Base-by-base conservation (phyloP, 2,797 vertebrate species). In the Darevskia nairensis region DNA sequence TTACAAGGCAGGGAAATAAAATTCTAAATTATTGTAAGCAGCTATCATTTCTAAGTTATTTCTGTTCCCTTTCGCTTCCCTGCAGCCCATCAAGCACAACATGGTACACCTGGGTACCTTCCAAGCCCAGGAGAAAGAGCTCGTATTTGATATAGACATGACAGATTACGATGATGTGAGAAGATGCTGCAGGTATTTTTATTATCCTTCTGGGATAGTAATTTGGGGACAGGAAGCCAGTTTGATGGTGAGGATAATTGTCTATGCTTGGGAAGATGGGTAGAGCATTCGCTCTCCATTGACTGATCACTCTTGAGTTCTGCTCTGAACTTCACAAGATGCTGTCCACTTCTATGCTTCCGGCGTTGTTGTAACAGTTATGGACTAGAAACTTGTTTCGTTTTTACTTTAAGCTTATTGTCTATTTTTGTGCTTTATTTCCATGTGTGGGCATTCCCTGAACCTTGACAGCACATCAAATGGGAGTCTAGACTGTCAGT, bases 101-200 rank as follows among this genome's bases (percentile, higher is more conserved):
- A 97, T 98, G 0, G 98, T 99, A 90, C 99, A 98, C 92, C 97
- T 98, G 11, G 98, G 98, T n/a, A 97, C 97, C 83, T 99, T 99
- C 96, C 98, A 99, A 94, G 98, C 99, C 0, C 97, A 98, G 94
- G 98, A 99, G 95, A 99, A 99, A 93, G 99, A 99, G 95, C 96
- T 99, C 92, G 99, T 99, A 50, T 99, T 99, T 92, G 99, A 99
- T 95, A 99, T 99, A 0, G 99, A 99, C 86, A 99, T 99, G 98
- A 99, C 98, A 0, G 99, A 99, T 94, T 99, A 99, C 8, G 98
- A 99, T 0, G 99, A 99, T 0, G 99, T 99, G 90, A 97, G 99
- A 91, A 97, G 94, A 84, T 99, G 98, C 92, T 99, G 99, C 97
- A 99, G 98, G 99, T 99, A 91, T 27, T 71, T 35, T 59, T 80